Evolutionary conservation across 2,113 vertebrate species (phyloP).

Genomic region (Polypterus bichir): DNA sequence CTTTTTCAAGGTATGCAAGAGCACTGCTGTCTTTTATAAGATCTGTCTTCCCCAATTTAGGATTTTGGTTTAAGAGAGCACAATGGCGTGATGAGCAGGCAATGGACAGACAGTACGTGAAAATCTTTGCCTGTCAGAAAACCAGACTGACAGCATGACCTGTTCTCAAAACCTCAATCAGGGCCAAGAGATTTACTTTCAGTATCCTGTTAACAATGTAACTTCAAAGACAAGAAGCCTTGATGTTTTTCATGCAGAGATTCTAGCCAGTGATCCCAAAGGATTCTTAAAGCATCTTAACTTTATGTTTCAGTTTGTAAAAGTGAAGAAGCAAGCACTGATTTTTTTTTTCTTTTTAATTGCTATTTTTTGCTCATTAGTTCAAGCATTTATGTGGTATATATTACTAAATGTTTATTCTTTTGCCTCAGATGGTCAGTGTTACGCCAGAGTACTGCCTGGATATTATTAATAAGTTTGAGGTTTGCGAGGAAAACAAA

Average conservation of each 20-base stretch:
- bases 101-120: too few species aligned
- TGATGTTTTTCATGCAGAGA: neutral
- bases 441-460: conserved; percentile 77
- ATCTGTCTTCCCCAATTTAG: neutral
- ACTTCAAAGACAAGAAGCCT: neutral
- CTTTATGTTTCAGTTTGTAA: too few species aligned
- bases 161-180: neutral
- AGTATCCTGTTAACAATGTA: neutral
- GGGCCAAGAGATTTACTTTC: neutral
- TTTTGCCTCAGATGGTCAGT: conserved; percentile 65
- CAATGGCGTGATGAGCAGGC: too few species aligned
- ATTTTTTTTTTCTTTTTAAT: too few species aligned
- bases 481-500: conserved; percentile 84
- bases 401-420: neutral
- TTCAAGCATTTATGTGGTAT: too few species aligned
- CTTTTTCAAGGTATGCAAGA: too few species aligned
- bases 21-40: too few species aligned
- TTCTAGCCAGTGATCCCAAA: too few species aligned
- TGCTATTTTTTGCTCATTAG: too few species aligned
- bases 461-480: conserved; percentile 88
- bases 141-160: neutral
- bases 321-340: too few species aligned
- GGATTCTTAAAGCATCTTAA: too few species aligned
- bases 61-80: neutral
- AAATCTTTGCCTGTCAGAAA: neutral